Evolutionary conservation across 2,113 vertebrate genomes (phyloP), one percentile per base, ranked within the genome.

Genomic region (Mastomys coucha): DNA sequence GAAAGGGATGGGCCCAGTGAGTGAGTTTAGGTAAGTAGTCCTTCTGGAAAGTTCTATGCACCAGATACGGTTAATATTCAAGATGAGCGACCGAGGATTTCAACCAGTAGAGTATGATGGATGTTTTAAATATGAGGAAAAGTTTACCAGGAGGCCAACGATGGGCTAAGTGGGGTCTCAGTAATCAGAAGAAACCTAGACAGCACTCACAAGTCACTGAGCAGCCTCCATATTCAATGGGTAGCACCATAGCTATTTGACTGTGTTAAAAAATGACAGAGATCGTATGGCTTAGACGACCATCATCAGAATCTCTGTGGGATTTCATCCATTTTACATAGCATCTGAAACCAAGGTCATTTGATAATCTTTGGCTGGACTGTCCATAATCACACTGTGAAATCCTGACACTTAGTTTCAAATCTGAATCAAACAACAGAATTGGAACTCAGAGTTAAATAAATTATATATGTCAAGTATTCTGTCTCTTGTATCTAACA

Each of bases 381-480:
- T 88, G 45, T 91, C 31, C 49, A 96, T 81, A 82, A 88, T 53
- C 60, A 87, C 49, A 96, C 0, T 82, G 72, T 92, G 87, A 92
- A 93, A 93, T 3, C 7, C 42, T 65, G 81, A 89, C 51, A 90
- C 31, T 53, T 63, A 78, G 36, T 67, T 96, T 95, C 26, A 89
- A 39, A 95, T 92, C 9, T 73, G n/a, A 96, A 88, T 86, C 81
- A 12, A 56, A 51, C 76, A 95, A 85, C 49, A 31, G 65, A 96
- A 94, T 0, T 91, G 73, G 93, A 96, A 84, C 42, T 36, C 20
- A 84, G 26, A 92, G 33, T 56, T 89, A 92, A 94, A n/a, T 77
- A 93, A 78, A 90, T 53, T 84, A 75, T 36, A 2, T 49, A 65
- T 22, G 33, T 82, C 22, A 33, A 85, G 10, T 19, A 7, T 77